These are phyloP conservation scores for Scolanthus callimorphus DNA, from an alignment of 92 coral and sea anemone species.

Conservation along the genomic window DNA sequence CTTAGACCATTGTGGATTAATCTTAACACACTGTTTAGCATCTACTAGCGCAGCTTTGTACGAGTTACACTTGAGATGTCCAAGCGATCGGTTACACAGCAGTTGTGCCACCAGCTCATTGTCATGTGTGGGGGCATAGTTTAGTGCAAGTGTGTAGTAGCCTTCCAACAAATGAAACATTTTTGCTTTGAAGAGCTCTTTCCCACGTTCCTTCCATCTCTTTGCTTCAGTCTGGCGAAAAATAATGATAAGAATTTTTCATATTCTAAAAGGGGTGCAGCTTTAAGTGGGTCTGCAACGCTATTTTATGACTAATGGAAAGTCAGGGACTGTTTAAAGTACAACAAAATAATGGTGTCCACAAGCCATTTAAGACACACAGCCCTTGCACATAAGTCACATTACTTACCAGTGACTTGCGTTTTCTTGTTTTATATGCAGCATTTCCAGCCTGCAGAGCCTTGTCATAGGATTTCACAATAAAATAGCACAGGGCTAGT, in stretches of 20 bases:
- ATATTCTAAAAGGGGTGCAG: too few relatives aligned
- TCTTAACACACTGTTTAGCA: constrained; percentile 37
- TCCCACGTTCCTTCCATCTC: constrained; percentile 88
- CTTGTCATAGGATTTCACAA: constrained; percentile 31
- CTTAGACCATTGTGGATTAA: constrained; percentile 47
- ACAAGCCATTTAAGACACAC: too few relatives aligned
- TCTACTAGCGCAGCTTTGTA: constrained; percentile 38
- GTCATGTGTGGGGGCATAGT: constrained; percentile 43
- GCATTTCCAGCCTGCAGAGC: constrained; percentile 64
- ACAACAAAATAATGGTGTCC: too few relatives aligned
- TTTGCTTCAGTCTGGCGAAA: constrained; percentile 83
- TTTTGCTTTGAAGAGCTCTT: constrained; percentile 60
- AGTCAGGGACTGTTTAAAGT: too few relatives aligned
- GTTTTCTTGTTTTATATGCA: constrained; percentile 35
- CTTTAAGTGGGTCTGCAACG: too few relatives aligned
- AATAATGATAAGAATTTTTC: too few relatives aligned
- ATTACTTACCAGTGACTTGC: constrained; percentile 39
- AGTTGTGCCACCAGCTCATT: constrained; percentile 51
- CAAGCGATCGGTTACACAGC: constrained; percentile 68
- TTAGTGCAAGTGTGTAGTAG: constrained; percentile 69
- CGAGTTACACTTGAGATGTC: constrained; percentile 25
- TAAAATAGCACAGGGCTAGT: constrained; percentile 48
- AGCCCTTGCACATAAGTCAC: too few relatives aligned
- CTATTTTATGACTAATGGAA: too few relatives aligned
- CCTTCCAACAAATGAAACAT: constrained; percentile 37